Evolutionary conservation across 2,888 invertebrate species (phyloP).

Genomic region (Rhagonycha fulva): DNA sequence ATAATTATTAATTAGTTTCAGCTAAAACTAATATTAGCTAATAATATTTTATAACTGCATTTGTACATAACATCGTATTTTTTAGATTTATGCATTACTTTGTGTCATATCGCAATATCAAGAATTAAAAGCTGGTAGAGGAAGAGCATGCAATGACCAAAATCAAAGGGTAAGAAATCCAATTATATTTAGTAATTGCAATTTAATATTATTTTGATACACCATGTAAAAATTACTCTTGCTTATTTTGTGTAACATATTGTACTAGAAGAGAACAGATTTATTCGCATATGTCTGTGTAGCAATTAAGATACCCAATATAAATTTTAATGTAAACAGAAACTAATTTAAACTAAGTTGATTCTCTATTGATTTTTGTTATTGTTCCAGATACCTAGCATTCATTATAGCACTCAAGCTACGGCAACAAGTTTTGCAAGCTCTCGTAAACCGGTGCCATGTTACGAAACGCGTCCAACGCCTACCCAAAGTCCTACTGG

Average conservation of each 20-base stretch:
- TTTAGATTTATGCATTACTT: conserved; percentile 78
- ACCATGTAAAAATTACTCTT: background rate
- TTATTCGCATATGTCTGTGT: background rate
- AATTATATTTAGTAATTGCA: background rate
- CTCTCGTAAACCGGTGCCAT: conserved; percentile 49
- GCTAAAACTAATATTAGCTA: background rate
- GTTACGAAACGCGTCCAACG: conserved; percentile 58
- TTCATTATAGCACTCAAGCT: conserved; percentile 60
- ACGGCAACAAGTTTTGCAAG: conserved; percentile 61
- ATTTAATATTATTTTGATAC: background rate
- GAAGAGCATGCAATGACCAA: conserved; percentile 70
- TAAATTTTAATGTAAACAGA: background rate
- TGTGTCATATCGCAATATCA: conserved; percentile 89
- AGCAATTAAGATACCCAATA: background rate
- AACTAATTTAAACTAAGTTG: background rate
- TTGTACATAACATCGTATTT: conserved; percentile 26
- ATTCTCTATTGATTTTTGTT: background rate
- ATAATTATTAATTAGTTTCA: background rate
- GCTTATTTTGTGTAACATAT: background rate
- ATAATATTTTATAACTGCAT: background rate
- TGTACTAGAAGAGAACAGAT: background rate
- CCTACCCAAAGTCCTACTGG: conserved; percentile 61
- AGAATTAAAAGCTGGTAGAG: conserved; percentile 74
- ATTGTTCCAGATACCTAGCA: conserved; percentile 56
- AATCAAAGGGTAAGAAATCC: conserved; percentile 58